These are phyloP conservation scores for Butorides virescens DNA, from an alignment of 2,113 vertebrate species.

Conservation along the genomic window DNA sequence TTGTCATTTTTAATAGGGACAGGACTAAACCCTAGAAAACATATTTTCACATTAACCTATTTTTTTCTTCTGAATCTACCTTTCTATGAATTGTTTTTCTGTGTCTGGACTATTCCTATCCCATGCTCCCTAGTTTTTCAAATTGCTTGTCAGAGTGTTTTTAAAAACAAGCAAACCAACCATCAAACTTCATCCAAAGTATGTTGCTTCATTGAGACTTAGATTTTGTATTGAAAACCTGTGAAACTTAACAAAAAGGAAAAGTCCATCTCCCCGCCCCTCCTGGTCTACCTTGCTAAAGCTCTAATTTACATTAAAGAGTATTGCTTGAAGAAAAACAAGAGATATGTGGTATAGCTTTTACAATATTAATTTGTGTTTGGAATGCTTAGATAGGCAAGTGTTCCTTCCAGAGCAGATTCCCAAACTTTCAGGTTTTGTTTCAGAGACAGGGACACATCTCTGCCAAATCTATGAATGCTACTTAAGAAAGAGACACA, in stretches of 20 bases:
- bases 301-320: neutral
- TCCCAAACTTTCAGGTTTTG: neutral
- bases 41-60: neutral
- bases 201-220: neutral
- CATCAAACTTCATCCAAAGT: neutral
- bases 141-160: neutral
- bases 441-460: neutral
- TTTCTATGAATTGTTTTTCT: neutral
- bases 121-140: neutral
- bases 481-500: neutral
- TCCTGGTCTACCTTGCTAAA: neutral
- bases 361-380: neutral
- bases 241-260: neutral
- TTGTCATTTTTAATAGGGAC: slow-evolving; percentile 14
- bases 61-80: neutral
- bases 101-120: neutral
- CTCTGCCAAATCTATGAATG: neutral
- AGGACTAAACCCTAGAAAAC: neutral
- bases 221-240: neutral
- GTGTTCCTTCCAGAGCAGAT: neutral
- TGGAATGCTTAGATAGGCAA: neutral
- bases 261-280: neutral
- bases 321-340: neutral
- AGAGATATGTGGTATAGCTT: neutral
- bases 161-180: neutral